Conservation (phyloP, 2,797 vertebrate genomes). For the Perodicticus potto region DNA sequence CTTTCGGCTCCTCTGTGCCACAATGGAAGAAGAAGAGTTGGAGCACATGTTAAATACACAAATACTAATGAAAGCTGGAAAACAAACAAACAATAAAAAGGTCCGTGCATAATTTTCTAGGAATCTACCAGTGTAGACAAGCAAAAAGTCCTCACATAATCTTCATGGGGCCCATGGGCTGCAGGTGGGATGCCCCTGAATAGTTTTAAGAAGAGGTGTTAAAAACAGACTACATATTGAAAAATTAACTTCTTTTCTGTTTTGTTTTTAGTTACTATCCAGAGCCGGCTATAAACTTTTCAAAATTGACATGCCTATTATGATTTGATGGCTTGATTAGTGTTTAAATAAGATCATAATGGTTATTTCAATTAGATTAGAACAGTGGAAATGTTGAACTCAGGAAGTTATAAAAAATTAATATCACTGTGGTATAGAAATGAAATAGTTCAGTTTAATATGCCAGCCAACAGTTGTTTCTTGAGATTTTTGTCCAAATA, state of each 20-base stretch:
- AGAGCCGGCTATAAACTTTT: not conserved
- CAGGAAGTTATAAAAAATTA: constrained; percentile 9
- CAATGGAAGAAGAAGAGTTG: too few relatives aligned
- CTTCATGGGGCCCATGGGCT: too few relatives aligned
- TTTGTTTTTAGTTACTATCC: not conserved
- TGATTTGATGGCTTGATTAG: not conserved
- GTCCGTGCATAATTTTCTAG: too few relatives aligned
- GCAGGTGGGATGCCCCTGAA: too few relatives aligned
- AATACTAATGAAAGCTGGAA: too few relatives aligned
- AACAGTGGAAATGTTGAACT: not conserved
- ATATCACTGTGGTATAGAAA: not conserved
- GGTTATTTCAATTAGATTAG: constrained; percentile 6
- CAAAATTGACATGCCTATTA: not conserved
- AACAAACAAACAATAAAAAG: too few relatives aligned
- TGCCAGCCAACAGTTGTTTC: not conserved
- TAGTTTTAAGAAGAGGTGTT: constrained; percentile 8
- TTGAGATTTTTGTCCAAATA: not conserved
- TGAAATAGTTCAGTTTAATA: not conserved
- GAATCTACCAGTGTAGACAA: too few relatives aligned
- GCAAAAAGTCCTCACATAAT: too few relatives aligned
- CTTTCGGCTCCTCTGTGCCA: too few relatives aligned
- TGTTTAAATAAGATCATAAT: constrained; percentile 33
- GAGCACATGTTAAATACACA: too few relatives aligned
- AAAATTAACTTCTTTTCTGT: not conserved
- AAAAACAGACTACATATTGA: not conserved